These are phyloP conservation scores for Pseudotriccus pelzelni DNA, from an alignment of 2,797 vertebrate genomes.

Conservation along the genomic window DNA sequence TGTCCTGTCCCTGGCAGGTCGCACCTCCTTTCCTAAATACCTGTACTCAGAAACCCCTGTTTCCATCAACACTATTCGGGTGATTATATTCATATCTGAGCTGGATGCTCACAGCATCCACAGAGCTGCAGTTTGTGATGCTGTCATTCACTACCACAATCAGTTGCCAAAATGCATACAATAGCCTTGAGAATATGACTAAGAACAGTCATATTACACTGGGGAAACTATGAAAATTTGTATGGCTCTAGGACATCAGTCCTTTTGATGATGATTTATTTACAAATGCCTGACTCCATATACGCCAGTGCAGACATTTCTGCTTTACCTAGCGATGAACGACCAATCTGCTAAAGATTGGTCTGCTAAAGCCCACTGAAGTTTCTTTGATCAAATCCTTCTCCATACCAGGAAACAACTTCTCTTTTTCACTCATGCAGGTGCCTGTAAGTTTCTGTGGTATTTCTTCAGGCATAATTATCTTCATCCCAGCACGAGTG, in stretches of 20 bases:
- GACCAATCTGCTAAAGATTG: background rate
- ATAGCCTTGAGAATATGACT: background rate
- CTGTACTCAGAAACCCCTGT: background rate
- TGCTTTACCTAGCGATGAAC: background rate
- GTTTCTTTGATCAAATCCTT: background rate
- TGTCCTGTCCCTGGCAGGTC: accelerated
- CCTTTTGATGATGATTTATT: conserved; percentile 2
- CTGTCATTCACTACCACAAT: background rate
- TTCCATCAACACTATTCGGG: background rate
- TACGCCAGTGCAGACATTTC: background rate
- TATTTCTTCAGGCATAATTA: background rate
- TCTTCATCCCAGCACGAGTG: background rate
- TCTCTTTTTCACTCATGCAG: background rate
- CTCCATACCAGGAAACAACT: background rate
- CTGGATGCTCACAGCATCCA: background rate
- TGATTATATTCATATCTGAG: background rate
- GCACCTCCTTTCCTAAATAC: background rate
- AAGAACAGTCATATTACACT: background rate
- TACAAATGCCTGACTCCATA: background rate
- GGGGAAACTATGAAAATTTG: background rate
- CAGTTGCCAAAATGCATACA: background rate
- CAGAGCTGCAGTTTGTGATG: background rate
- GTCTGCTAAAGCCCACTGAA: background rate
- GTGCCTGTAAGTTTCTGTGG: background rate
- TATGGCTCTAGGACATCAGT: background rate